Percentiles rank a stretch among this genome's conserved stretches.
phyloP scores from a whole-genome alignment of 2,113 vertebrate genomes.

The Rhizomys pruinosus region DNA sequence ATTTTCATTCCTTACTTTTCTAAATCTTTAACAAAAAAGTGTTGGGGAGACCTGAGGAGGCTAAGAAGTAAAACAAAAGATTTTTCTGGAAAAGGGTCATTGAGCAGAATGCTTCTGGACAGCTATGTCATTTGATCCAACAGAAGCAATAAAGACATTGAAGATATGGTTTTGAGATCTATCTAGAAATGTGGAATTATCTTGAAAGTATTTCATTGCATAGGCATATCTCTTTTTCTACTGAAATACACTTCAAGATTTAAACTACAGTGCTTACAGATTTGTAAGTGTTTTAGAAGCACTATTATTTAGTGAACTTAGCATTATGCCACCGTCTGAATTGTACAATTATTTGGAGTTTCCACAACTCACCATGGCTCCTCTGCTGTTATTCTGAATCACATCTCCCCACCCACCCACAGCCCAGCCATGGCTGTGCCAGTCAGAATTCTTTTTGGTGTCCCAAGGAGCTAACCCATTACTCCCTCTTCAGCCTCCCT shows the following conservation, averaged over 20 bases:
- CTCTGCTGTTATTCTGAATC: not conserved
- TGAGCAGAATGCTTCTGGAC: not conserved
- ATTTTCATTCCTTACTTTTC: not conserved
- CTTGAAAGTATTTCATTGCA: not conserved
- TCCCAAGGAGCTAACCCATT: not conserved
- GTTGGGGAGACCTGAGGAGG: not conserved
- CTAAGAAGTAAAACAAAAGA: not conserved
- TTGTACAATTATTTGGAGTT: not conserved
- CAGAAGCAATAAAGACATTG: not conserved
- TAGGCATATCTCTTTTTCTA: not conserved
- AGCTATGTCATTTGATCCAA: not conserved
- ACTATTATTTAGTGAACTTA: conserved; percentile 4
- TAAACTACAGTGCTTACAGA: not conserved
- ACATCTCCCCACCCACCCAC: not conserved
- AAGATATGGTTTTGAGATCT: not conserved
- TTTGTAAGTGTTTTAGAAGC: conserved; percentile 10
- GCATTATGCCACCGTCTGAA: not conserved
- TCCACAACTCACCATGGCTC: not conserved
- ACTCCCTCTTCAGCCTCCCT: not conserved
- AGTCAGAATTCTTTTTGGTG: not conserved
- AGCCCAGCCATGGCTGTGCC: no score
- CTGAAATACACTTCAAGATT: not conserved
- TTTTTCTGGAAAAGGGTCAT: not conserved
- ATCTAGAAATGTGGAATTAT: not conserved
- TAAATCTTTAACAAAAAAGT: not conserved